Evolutionary conservation across 2,888 invertebrate genomes (phyloP), one percentile per base, ranked within the genome.

Genomic region (Tetragnatha montana): DNA sequence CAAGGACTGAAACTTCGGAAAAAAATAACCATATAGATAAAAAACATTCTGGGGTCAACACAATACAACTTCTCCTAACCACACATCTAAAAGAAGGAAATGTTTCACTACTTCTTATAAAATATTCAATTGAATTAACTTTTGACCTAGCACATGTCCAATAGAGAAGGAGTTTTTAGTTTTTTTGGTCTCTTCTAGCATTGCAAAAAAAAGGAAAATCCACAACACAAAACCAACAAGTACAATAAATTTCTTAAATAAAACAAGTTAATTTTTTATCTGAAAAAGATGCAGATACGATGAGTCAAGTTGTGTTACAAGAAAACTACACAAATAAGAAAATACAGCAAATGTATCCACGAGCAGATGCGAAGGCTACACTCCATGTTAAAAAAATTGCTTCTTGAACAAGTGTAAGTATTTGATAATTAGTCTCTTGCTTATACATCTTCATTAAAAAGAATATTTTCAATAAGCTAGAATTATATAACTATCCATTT

Each of bases 401-500:
- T 80, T 49, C 71, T 73, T 86, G 80, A 86, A 86, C 79, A 86
- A 80, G 74, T 86, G 73, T 60, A 60, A 60, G 60, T 86, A 79
- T 86, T 73, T 80, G 80, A 78, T 85, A 78, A 79, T 68, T 70
- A 79, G 85, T 85, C 71, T 85, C 71, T 85, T 85, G 78, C 78
- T 69, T 71, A 50, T 78, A 78, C 50, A 47, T 70, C 51, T 73
- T 73, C 74, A 80, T 86, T 50, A 76, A 81, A 74, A 81, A 87
- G 69, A 75, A 81, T 75, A 78, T 71, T 78, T 70, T 50, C 79
- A 71, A 50, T 75, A 49, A 86, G 71, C 81, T 81, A 81, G 75
- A 81, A 81, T 81, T 76, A 80, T 35, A 35, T 81, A 89, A 89
- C 85, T 85, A 85, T 89, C 89, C 88, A 88, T 84, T 78, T 81